Conservation (phyloP, 1,140 invertebrate species). For the Aphis craccivora region DNA sequence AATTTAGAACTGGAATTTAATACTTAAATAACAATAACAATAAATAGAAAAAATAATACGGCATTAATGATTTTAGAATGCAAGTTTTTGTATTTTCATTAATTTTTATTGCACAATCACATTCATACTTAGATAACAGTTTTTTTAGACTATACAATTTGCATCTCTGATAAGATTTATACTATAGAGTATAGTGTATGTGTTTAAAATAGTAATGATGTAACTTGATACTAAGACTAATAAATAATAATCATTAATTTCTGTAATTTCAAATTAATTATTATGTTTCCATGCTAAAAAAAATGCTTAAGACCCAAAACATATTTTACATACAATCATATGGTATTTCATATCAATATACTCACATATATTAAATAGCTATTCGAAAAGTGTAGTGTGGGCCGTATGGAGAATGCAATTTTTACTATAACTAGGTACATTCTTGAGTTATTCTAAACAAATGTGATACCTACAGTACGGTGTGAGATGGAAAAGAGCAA, state of each 20-base stretch:
- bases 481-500: not conserved
- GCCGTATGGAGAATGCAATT: not conserved
- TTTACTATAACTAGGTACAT: not conserved
- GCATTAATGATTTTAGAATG: no score
- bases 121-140: no score
- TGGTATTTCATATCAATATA: not conserved
- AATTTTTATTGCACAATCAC: not conserved
- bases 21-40: not conserved
- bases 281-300: not conserved
- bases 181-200: no score
- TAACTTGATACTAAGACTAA: not conserved
- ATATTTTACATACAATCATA: not conserved
- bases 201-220: not conserved
- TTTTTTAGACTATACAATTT: not conserved
- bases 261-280: not conserved
- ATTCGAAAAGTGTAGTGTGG: not conserved
- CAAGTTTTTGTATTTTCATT: not conserved
- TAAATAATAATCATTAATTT: not conserved
- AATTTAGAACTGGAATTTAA: no score
- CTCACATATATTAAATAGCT: not conserved
- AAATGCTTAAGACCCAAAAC: not conserved
- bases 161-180: not conserved
- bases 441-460: not conserved
- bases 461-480: no score
- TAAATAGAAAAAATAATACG: not conserved